phyloP scores from a whole-genome alignment of 2,888 invertebrate species.

The Dasypogon diadema region DNA sequence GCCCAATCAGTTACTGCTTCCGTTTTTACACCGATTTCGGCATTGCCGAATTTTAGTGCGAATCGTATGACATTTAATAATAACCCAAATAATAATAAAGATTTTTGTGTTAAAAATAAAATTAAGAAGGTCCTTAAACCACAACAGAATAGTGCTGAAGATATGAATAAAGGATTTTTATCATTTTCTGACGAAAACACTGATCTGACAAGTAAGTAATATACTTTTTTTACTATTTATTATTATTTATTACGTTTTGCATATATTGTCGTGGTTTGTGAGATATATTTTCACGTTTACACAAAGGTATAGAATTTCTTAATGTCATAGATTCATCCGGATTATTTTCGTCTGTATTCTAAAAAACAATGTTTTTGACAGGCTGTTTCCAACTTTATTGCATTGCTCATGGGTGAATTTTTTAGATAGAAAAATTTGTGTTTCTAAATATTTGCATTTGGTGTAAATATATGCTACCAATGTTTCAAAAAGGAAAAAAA shows the following conservation, averaged over 20 bases:
- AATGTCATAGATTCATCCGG: too few species aligned
- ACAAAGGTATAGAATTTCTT: too few species aligned
- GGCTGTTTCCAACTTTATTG: too few species aligned
- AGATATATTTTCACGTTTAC: neutral
- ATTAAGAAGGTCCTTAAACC: conserved; percentile 51
- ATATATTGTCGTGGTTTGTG: neutral
- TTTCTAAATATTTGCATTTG: too few species aligned
- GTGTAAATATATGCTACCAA: too few species aligned
- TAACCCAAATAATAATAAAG: conserved; percentile 37
- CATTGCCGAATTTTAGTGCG: conserved; percentile 42
- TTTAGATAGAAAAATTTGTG: too few species aligned
- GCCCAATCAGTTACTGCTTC: conserved; percentile 64
- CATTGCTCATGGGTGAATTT: too few species aligned
- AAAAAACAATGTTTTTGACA: too few species aligned
- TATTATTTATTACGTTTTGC: neutral
- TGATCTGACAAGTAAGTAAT: conserved; percentile 86
- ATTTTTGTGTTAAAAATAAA: conserved; percentile 28
- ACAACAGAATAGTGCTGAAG: conserved; percentile 85
- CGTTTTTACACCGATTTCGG: conserved; percentile 61
- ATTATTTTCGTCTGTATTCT: too few species aligned
- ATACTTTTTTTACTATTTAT: conserved; percentile 22
- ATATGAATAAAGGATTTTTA: conserved; percentile 94
- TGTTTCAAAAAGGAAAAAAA: too few species aligned
- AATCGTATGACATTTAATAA: conserved; percentile 32
- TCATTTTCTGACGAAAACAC: conserved; percentile 87